Conservation (phyloP, 1,140 invertebrate species). For the Listronotus bonariensis region DNA sequence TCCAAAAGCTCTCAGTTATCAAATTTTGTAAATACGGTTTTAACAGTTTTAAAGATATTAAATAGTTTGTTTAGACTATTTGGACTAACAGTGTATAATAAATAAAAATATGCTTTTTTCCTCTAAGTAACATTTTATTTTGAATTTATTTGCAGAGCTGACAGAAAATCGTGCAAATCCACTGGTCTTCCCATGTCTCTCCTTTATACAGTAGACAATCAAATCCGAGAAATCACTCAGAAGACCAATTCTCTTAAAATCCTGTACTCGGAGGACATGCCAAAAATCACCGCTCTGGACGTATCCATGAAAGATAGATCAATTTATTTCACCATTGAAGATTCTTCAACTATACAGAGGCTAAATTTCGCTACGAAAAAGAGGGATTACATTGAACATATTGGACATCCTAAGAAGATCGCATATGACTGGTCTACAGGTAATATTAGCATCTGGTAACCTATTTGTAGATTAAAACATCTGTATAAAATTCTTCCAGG, state of each 20-base stretch:
- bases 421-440: slow-evolving; percentile 76
- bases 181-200: slow-evolving; percentile 58
- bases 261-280: slow-evolving; percentile 54
- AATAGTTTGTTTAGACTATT: no score
- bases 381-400: slow-evolving; percentile 39
- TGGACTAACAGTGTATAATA: no score
- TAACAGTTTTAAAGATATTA: no score
- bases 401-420: slow-evolving; percentile 65
- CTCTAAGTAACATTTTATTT: no score
- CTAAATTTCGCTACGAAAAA: slow-evolving; percentile 40
- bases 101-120: no score
- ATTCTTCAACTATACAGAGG: slow-evolving; percentile 50
- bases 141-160: slow-evolving; percentile 59
- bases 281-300: slow-evolving; percentile 60
- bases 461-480: no score
- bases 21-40: no score
- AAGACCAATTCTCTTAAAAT: slow-evolving; percentile 51
- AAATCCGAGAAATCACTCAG: slow-evolving; percentile 59
- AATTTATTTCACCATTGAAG: slow-evolving; percentile 56
- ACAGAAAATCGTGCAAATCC: slow-evolving; percentile 75
- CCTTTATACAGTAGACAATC: slow-evolving; percentile 59
- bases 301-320: slow-evolving; percentile 52
- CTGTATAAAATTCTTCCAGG: no score
- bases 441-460: no score
- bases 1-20: no score